phyloP scores from a whole-genome alignment of 2,888 invertebrate genomes.

The Drepana falcataria region DNA sequence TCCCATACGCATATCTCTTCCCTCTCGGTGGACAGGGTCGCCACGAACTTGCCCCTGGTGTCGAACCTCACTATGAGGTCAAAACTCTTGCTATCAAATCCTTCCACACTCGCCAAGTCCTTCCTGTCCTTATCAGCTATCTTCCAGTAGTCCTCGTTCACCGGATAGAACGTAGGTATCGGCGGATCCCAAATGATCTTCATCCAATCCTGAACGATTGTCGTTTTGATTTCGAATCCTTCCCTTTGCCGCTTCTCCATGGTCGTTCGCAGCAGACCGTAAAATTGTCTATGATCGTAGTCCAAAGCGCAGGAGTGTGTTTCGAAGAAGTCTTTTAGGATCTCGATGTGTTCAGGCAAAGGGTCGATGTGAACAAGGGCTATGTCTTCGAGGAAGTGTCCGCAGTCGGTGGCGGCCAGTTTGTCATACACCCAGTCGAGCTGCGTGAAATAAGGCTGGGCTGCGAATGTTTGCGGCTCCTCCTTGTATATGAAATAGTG shows the following conservation, averaged over 20 bases:
- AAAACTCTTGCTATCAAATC: constrained; percentile 71
- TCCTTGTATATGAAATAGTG: constrained; percentile 80
- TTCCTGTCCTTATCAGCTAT: constrained; percentile 50
- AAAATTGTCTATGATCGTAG: constrained; percentile 90
- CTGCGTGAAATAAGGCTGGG: constrained; percentile 85
- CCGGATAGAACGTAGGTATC: constrained; percentile 80
- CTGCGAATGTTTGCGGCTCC: constrained; percentile 78
- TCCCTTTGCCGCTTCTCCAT: constrained; percentile 59
- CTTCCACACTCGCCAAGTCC: constrained; percentile 53
- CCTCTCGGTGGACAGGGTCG: constrained; percentile 84
- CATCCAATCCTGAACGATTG: constrained; percentile 65
- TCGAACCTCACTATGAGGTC: constrained; percentile 82
- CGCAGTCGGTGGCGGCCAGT: constrained; percentile 86
- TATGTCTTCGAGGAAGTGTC: constrained; percentile 88
- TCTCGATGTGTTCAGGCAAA: constrained; percentile 71
- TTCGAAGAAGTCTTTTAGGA: constrained; percentile 84
- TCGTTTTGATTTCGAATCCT: constrained; percentile 47
- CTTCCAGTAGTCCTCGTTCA: constrained; percentile 67
- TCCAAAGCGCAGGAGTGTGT: constrained; percentile 84
- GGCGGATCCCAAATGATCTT: constrained; percentile 74
- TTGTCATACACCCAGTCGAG: constrained; percentile 89
- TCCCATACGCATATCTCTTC: constrained; percentile 92
- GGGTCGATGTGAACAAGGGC: constrained; percentile 73
- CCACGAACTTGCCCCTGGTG: constrained; percentile 83
- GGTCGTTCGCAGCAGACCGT: constrained; percentile 78